phyloP scores from a whole-genome alignment of 2,113 vertebrate genomes.

The Gadus macrocephalus region DNA sequence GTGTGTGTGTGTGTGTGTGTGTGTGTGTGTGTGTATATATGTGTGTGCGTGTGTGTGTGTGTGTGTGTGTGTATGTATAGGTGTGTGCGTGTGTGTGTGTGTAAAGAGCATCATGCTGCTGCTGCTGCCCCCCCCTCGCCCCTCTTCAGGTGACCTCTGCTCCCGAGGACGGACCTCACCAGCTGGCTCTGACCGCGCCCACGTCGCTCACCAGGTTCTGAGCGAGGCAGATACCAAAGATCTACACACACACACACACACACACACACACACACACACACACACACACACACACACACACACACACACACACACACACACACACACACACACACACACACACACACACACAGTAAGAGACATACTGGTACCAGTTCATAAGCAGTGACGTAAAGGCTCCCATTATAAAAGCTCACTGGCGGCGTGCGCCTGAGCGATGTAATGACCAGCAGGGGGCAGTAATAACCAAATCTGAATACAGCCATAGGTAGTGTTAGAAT shows the following conservation, averaged over 20 bases:
- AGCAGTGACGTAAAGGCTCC: not conserved
- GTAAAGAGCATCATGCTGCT: slow-evolving; percentile 3
- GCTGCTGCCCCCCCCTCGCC: too few relatives aligned
- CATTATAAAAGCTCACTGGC: not conserved
- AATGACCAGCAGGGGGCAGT: slow-evolving; percentile 60
- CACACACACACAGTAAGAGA: slow-evolving; percentile 21
- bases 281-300: slow-evolving; percentile 7
- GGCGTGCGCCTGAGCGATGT: not conserved
- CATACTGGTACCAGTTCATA: not conserved
- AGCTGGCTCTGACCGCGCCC: slow-evolving; percentile 87
- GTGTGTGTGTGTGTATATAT: slow-evolving; percentile 17
- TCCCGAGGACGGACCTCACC: slow-evolving; percentile 67
- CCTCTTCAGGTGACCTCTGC: slow-evolving; percentile 14
- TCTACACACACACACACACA: slow-evolving; percentile 57
- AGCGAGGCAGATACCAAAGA: slow-evolving; percentile 88
- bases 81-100: slow-evolving; percentile 18
- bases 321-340: slow-evolving; percentile 17
- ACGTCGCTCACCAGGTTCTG: slow-evolving; percentile 87
- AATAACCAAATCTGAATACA: slow-evolving; percentile 19
- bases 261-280: slow-evolving; percentile 23
- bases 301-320: slow-evolving; percentile 20
- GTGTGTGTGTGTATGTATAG: slow-evolving; percentile 17
- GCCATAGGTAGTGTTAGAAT: not conserved
- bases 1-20: slow-evolving; percentile 17
- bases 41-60: slow-evolving; percentile 14